Base-by-base conservation (phyloP, 2,113 vertebrate species). In the Microcebus murinus region DNA sequence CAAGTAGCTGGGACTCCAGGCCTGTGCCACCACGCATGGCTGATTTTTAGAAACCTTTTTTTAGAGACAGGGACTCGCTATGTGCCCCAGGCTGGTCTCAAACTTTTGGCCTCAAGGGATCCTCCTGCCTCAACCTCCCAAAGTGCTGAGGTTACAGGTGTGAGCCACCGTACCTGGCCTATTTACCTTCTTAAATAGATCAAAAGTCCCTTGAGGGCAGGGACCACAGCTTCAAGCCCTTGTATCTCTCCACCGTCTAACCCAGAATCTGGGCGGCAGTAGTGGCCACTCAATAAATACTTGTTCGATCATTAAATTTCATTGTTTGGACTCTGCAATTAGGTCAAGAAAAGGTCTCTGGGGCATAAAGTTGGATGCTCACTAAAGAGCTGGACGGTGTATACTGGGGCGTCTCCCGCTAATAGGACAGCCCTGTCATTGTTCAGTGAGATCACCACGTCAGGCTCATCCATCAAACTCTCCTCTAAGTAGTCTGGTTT, bases 401-500 rank as follows among this genome's bases (percentile, higher is more conserved):
- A 34, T 13, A 14, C 76, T 2, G 81, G 57, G 83, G 86, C 29
- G 34, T 36, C 59, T 81, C 83, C 93, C 25, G 21, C 63, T 65
- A 80, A 95, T 6, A 95, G 91, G 93, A 55, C 39, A 85, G 83
- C 48, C 34, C 86, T 61, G 89, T 77, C 84, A 91, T 95, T 93
- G 76, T 77, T 95, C n/a, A 14, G 92, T 1, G 0, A 84, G 95
- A 92, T 84, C 68, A 84, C 31, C 11, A 80, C 12, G 0, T 39
- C 80, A 63, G 87, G 29, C 92, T 83, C 96, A 92, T 94, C 97
- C 92, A 96, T 96, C 96, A 94, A 90, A 61, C 70, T n/a, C 79
- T 82, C n/a, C 67, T 42, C 94, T 80, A 63, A 94, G 91, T 15
- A 74, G 79, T 63, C 29, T 45, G 91, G 90, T 81, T 90, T 87